A percentile compares a stretch with the other conserved stretches of the same genome.
Evolutionary conservation across 2,797 vertebrate genomes (phyloP).

Genomic region (Myripristis jacobus): DNA sequence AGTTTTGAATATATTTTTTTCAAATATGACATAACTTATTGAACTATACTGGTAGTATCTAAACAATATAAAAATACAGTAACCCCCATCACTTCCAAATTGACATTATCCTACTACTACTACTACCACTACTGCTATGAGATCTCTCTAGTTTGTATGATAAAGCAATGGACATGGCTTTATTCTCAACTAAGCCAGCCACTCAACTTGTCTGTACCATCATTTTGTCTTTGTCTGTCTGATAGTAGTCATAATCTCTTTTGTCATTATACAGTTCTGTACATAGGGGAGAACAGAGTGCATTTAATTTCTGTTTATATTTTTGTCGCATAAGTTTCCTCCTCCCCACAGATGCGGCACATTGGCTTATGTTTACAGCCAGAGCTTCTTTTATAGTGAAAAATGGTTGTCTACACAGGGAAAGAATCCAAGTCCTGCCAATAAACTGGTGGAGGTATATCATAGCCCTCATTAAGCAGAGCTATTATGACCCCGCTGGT

Average conservation of each 20-base stretch:
- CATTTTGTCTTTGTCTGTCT: neutral
- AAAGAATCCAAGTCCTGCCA: constrained; percentile 68
- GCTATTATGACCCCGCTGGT: constrained; percentile 75
- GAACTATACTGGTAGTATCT: neutral
- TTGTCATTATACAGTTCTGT: constrained; percentile 2
- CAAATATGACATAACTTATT: neutral
- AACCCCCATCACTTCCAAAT: too few species aligned
- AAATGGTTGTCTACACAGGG: constrained; percentile 65
- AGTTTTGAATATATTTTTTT: too few species aligned
- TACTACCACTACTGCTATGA: too few species aligned
- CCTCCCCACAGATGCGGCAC: constrained; percentile 37
- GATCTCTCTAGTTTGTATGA: neutral
- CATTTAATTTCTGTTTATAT: constrained; percentile 43
- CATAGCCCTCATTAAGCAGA: constrained; percentile 78
- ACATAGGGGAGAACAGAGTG: constrained; percentile 4
- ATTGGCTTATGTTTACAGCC: constrained; percentile 47
- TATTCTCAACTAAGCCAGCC: constrained; percentile 10
- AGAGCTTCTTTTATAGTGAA: constrained; percentile 68
- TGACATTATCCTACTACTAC: too few species aligned
- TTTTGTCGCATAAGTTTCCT: constrained; percentile 38
- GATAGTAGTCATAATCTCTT: neutral
- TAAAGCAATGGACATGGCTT: neutral
- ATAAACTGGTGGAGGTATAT: constrained; percentile 75
- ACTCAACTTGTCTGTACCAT: constrained; percentile 1
- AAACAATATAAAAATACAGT: neutral